phyloP scores from a whole-genome alignment of 2,888 invertebrate species.

The Boloria selene region DNA sequence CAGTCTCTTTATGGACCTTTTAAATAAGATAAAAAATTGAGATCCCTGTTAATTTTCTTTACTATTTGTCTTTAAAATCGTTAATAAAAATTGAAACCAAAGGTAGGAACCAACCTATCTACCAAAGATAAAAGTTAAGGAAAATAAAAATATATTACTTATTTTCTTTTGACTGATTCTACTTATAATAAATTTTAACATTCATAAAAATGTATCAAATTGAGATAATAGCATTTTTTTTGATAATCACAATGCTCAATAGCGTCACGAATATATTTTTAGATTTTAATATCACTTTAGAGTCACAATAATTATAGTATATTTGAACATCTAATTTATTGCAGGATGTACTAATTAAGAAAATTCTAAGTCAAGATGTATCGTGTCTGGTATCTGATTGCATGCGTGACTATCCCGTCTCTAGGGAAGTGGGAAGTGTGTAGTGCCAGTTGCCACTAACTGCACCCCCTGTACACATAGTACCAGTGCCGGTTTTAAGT shows the following conservation, averaged over 20 bases:
- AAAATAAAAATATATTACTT: no score
- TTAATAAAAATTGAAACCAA: no score
- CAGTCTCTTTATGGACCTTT: no score
- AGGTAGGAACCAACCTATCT: no score
- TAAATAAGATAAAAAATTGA: no score
- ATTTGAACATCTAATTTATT: constrained; percentile 56
- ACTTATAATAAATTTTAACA: no score
- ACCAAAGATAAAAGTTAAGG: no score
- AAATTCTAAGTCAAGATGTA: constrained; percentile 53
- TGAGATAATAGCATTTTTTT: constrained; percentile 46
- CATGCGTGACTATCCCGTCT: constrained; percentile 56
- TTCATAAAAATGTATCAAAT: no score
- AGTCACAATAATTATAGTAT: constrained; percentile 61
- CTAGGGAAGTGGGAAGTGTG: constrained; percentile 58
- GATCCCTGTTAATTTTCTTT: no score
- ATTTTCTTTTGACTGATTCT: no score
- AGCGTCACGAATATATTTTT: constrained; percentile 62
- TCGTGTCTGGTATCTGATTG: constrained; percentile 48
- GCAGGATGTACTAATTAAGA: constrained; percentile 52
- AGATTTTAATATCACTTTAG: constrained; percentile 60
- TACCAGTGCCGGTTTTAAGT: constrained; percentile 53
- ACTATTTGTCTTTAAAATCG: no score
- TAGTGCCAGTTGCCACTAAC: constrained; percentile 58
- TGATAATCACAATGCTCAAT: constrained; percentile 56
- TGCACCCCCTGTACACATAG: constrained; percentile 49